Conservation (phyloP, 2,113 vertebrate species). For the Lophotis ruficrista region DNA sequence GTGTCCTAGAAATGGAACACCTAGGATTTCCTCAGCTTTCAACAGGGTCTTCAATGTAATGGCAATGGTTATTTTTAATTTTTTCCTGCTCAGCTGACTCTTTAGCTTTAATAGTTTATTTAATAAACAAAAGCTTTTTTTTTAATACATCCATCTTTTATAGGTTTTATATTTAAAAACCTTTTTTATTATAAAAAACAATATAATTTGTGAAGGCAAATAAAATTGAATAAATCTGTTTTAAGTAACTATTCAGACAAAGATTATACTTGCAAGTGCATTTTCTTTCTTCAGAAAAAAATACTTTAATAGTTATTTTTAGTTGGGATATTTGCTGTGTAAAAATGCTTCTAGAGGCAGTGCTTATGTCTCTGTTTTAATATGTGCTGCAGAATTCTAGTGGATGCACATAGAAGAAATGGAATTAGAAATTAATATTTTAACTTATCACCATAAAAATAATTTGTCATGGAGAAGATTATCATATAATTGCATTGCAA, state of each 20-base stretch:
- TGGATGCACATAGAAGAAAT: background rate
- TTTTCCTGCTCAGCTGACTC: background rate
- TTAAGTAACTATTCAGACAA: background rate
- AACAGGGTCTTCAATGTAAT: background rate
- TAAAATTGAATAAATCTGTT: background rate
- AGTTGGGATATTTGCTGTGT: background rate
- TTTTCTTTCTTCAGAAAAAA: background rate
- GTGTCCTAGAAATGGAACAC: background rate
- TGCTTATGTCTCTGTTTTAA: background rate
- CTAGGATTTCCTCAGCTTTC: background rate
- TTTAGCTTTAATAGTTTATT: background rate
- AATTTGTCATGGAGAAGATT: background rate
- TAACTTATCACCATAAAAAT: background rate
- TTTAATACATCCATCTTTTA: background rate
- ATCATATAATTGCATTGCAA: background rate
- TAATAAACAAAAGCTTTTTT: background rate
- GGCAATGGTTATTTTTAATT: background rate
- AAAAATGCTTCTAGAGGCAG: background rate
- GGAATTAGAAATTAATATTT: constrained; percentile 12
- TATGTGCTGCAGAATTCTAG: background rate
- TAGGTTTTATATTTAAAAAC: background rate
- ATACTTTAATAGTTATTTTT: background rate
- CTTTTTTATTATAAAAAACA: background rate
- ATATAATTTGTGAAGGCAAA: background rate
- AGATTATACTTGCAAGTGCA: background rate